Evolutionary conservation across 2,113 vertebrate genomes (phyloP), one percentile per base, ranked within the genome.

Genomic region (Upupa epops): DNA sequence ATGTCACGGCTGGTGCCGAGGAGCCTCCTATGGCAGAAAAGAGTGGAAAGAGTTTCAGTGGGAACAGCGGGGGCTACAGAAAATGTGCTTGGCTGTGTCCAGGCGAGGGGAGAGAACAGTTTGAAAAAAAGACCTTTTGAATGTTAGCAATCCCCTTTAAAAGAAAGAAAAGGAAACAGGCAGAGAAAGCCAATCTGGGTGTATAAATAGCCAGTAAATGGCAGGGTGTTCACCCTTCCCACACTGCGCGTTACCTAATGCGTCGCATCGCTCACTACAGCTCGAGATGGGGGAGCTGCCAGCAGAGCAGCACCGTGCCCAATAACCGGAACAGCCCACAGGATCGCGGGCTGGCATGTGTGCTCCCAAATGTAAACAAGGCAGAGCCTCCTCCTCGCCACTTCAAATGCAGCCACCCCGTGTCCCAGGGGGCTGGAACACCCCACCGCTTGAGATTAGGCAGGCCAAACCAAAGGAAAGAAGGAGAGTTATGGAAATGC

Each of bases 151-250:
- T 77, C 40, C 16, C 10, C 63, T 75, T 93, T 56, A n/a, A 86
- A 78, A 75, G 42, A 37, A 56, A 90, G 63, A 55, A 25, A 88
- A 85, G 21, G 22, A 80, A 34, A 79, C 36, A 66, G 48, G 65
- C 88, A 93, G 77, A 84, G 91, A 91, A 91, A 90, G 85, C 72
- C 75, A 65, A 59, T 64, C 31, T 52, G 77, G 17, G 68, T 81
- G 79, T 95, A 87, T 92, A 92, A 93, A 95, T 92, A 96, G 76
- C 54, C 56, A 49, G 76, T 66, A 93, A 91, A 83, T 84, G 91
- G 94, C 88, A 95, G 94, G 94, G 90, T 79, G 76, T 34, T 91
- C 76, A 81, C 91, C 86, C 86, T 89, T 95, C 81, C 93, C 86
- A 90, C 92, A 81, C 80, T 91, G 75, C 2, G 28, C 18, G 49